phyloP scores from a whole-genome alignment of 2,113 vertebrate species.

The Dicerorhinus sumatrensis region DNA sequence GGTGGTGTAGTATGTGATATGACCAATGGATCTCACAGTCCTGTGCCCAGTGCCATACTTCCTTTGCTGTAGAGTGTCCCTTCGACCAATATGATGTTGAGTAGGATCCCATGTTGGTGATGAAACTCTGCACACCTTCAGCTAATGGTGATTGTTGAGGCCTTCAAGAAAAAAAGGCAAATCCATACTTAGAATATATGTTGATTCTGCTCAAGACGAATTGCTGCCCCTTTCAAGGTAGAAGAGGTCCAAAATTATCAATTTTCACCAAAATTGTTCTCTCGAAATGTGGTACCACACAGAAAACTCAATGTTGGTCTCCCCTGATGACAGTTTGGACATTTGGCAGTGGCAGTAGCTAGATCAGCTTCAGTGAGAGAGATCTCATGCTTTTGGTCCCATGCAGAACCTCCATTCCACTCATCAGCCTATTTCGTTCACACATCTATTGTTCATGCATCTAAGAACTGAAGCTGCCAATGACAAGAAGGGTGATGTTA shows the following conservation, averaged over 20 bases:
- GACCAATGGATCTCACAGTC: background rate
- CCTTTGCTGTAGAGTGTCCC: background rate
- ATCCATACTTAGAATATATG: background rate
- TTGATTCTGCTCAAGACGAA: background rate
- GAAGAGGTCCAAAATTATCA: background rate
- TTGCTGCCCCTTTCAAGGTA: background rate
- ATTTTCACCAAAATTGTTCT: background rate
- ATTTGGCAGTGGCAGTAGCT: background rate
- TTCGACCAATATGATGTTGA: background rate
- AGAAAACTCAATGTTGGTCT: background rate
- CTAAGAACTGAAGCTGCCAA: background rate
- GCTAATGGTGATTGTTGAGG: background rate
- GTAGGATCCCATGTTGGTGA: background rate
- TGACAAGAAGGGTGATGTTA: background rate
- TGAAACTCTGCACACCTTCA: background rate
- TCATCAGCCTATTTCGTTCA: background rate
- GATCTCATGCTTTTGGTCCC: background rate
- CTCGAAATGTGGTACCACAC: background rate
- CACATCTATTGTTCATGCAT: background rate
- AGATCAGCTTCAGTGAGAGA: background rate
- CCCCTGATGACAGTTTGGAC: background rate
- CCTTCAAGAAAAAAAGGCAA: background rate
- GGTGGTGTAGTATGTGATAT: background rate
- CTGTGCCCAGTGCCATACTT: background rate
- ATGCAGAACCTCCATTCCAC: background rate